A percentile compares a stretch with the other conserved stretches of the same genome.
These are phyloP conservation scores for Astropecten irregularis DNA, from an alignment of 53 echinoderm and acorn worm species.

Conservation along the genomic window DNA sequence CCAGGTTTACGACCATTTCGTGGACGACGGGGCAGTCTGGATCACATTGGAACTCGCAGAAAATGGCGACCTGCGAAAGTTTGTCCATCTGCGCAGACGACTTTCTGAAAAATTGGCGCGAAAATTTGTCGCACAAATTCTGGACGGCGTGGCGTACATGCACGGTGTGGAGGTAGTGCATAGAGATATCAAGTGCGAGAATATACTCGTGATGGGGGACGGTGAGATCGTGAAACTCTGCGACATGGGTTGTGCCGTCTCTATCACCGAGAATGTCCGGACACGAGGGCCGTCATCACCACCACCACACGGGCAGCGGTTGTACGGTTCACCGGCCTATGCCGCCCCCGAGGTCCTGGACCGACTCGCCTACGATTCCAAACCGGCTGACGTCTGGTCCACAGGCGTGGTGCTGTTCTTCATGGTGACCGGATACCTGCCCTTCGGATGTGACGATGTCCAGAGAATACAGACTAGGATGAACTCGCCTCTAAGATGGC, in stretches of 20 bases:
- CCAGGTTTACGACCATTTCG: conserved; percentile 65
- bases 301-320: not conserved
- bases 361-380: conserved; percentile 13
- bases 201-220: conserved; percentile 62
- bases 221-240: conserved; percentile 64
- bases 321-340: conserved; percentile 73
- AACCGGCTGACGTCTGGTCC: conserved; percentile 83
- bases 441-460: conserved; percentile 74
- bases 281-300: not conserved
- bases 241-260: conserved; percentile 77
- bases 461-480: conserved; percentile 58
- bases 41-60: conserved; percentile 65
- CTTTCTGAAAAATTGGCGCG: conserved; percentile 47
- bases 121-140: conserved; percentile 60
- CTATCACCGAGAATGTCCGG: conserved; percentile 1
- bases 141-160: conserved; percentile 68
- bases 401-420: conserved; percentile 80
- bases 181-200: conserved; percentile 86
- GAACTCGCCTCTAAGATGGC: conserved; percentile 72
- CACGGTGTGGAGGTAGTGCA: conserved; percentile 67
- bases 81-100: conserved; percentile 50
- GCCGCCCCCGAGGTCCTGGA: conserved; percentile 78
- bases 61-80: conserved; percentile 63
- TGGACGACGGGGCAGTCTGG: conserved; percentile 10
- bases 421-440: conserved; percentile 75